Conservation (phyloP, 2,888 invertebrate species). For the Macrosiphum euphorbiae region DNA sequence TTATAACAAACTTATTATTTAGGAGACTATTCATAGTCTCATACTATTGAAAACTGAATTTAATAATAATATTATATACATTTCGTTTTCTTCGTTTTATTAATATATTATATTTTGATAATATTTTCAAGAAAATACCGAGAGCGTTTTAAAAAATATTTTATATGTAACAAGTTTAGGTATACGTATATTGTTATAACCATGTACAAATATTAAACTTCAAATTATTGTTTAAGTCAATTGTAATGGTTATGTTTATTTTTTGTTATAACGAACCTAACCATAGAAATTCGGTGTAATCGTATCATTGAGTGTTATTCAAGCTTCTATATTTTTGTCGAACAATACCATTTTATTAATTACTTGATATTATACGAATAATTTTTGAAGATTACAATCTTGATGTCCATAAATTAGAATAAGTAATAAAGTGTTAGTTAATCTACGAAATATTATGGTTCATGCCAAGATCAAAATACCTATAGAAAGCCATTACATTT, state of each 20-base stretch:
- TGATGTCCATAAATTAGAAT: background rate
- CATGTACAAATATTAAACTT: background rate
- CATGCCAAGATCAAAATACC: background rate
- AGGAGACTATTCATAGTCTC: background rate
- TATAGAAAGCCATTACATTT: background rate
- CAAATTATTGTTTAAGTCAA: background rate
- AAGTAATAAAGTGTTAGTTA: background rate
- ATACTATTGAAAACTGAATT: background rate
- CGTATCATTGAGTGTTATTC: background rate
- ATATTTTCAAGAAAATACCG: background rate
- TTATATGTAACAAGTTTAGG: background rate
- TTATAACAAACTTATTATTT: constrained; percentile 25
- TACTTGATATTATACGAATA: background rate
- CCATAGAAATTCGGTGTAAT: background rate
- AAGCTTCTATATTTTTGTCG: background rate
- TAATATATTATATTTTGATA: background rate
- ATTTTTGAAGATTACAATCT: background rate
- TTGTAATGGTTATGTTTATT: background rate
- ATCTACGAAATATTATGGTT: background rate
- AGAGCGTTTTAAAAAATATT: background rate
- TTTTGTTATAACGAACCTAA: background rate
- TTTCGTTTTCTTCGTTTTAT: background rate
- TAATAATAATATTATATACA: background rate
- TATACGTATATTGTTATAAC: background rate
- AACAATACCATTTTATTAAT: background rate